Evolutionary conservation across 2,888 invertebrate species (phyloP).

Genomic region (Hirudinaria manillensis): DNA sequence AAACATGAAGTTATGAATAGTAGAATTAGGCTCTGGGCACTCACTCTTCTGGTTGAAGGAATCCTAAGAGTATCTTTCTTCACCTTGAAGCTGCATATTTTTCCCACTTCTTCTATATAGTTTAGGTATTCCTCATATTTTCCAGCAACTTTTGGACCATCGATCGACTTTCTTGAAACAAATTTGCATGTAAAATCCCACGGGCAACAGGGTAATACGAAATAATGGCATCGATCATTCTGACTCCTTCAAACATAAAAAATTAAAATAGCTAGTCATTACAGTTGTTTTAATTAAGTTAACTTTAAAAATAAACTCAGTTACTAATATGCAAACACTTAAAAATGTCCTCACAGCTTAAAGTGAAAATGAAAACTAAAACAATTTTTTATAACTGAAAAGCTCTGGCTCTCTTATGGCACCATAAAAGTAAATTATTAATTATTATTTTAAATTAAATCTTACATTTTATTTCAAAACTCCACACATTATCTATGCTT

Average conservation of each 20-base stretch:
- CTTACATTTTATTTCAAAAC: too few species aligned
- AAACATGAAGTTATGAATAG: too few species aligned
- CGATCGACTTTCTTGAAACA: conserved; percentile 58
- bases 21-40: neutral
- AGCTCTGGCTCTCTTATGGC: too few species aligned
- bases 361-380: too few species aligned
- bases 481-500: too few species aligned
- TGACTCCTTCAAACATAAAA: conserved; percentile 58
- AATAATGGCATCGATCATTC: conserved; percentile 65
- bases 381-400: too few species aligned
- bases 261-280: conserved; percentile 56
- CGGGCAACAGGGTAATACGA: conserved; percentile 88
- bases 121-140: conserved; percentile 64
- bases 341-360: too few species aligned
- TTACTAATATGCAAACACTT: too few species aligned
- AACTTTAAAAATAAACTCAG: neutral
- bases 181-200: conserved; percentile 85
- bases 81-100: conserved; percentile 72
- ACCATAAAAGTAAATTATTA: too few species aligned
- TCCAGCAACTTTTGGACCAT: neutral
- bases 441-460: too few species aligned
- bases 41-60: conserved; percentile 88
- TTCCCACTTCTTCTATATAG: conserved; percentile 56
- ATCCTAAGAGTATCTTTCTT: conserved; percentile 79
- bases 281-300: neutral